phyloP scores from a whole-genome alignment of 2,888 invertebrate species.

The Poecilobothrus nobilitatus region DNA sequence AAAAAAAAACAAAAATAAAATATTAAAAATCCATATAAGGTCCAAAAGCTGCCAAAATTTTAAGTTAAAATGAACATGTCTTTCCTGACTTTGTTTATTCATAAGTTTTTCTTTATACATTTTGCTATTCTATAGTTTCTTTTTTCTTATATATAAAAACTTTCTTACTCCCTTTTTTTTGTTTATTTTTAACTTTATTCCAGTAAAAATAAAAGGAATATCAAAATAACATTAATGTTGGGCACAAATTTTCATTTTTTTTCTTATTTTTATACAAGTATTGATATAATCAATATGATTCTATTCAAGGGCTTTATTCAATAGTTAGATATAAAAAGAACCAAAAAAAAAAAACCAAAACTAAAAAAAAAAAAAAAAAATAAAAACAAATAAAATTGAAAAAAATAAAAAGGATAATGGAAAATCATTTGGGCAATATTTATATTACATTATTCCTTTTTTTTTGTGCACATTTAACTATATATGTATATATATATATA shows the following conservation, averaged over 20 bases:
- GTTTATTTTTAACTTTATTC: no score
- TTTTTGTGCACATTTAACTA: no score
- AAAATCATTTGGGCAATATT: constrained; percentile 4
- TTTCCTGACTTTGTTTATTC: constrained; percentile 1
- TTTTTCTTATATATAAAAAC: neutral
- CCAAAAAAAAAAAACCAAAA: neutral
- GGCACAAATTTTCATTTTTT: no score
- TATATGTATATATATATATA: no score
- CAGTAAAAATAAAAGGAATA: no score
- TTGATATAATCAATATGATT: no score
- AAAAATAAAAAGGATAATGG: neutral
- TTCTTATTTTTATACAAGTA: no score
- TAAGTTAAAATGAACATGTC: neutral
- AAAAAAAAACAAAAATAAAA: neutral
- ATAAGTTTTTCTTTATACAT: neutral
- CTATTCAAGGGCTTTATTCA: no score
- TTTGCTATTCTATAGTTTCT: neutral
- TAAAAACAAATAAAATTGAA: neutral
- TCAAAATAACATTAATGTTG: no score
- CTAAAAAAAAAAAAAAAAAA: neutral
- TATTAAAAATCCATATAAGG: neutral
- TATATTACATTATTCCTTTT: neutral
- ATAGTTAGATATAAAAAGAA: no score
- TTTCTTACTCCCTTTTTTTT: neutral
- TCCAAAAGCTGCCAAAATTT: neutral